phyloP scores from a whole-genome alignment of 2,888 invertebrate genomes.

The Nineta flava region DNA sequence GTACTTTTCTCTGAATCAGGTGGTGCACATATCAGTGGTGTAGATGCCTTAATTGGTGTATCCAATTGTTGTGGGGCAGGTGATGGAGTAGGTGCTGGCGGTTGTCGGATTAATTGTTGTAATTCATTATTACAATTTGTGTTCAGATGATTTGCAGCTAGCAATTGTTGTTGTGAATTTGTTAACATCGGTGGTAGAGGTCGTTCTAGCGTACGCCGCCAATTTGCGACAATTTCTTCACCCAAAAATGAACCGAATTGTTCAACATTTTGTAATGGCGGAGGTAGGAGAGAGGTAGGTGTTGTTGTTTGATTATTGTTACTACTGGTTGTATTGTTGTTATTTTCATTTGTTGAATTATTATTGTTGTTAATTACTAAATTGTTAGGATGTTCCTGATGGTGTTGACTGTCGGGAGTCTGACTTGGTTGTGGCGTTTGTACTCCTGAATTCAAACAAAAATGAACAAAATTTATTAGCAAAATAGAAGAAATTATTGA shows the following conservation, averaged over 20 bases:
- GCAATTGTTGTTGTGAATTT: background rate
- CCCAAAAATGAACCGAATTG: conserved; percentile 60
- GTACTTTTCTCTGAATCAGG: conserved; percentile 26
- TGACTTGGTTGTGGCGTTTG: conserved; percentile 25
- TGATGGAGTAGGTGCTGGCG: conserved; percentile 8
- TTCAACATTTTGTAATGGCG: conserved; percentile 48
- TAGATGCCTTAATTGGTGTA: conserved; percentile 25
- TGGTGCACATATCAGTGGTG: conserved; percentile 6
- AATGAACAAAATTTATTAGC: too few relatives aligned
- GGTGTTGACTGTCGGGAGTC: conserved; percentile 20
- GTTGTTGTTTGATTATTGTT: conserved; percentile 10
- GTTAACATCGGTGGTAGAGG: conserved; percentile 17
- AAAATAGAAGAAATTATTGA: too few relatives aligned
- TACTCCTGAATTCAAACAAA: conserved; percentile 2
- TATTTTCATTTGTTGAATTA: conserved; percentile 3
- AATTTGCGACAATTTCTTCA: conserved; percentile 68
- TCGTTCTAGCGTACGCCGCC: conserved; percentile 53
- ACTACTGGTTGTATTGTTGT: conserved; percentile 1
- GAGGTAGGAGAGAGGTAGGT: conserved; percentile 27
- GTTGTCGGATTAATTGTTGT: conserved; percentile 7
- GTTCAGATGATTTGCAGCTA: conserved; percentile 3
- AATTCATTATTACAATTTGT: conserved; percentile 1
- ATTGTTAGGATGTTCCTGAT: conserved; percentile 9
- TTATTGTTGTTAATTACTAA: conserved; percentile 5
- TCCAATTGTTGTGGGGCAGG: conserved; percentile 24